Base-by-base conservation (phyloP, 2,797 vertebrate genomes). In the Sciurus carolinensis region DNA sequence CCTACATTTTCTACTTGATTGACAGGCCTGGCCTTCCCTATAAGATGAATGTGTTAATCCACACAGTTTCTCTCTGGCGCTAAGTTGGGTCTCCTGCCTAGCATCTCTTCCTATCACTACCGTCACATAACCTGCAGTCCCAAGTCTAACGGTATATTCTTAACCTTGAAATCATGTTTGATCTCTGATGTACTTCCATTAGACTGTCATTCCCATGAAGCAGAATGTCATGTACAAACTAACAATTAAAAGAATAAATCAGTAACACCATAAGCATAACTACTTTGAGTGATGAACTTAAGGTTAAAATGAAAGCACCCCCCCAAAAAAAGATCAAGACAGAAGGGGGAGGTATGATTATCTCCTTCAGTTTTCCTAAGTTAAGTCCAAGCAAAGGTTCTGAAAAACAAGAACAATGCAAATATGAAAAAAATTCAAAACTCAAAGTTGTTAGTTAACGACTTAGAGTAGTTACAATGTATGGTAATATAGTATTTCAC, bases 221-320 rank as follows among this genome's bases (percentile, higher is more conserved):
- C 30, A 76, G 6, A 77, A 28, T 18, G 26, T 33, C 7, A 18
- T 54, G 67, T 83, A 75, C 20, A 57, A 75, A 85, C 54, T 15
- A 80, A 72, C 20, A 69, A 14, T 50, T 67, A 76, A 10, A 82
- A 66, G 44, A 75, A 66, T 47, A 33, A n/a, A 76, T 52, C 73
- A 47, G 13, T 64, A 86, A n/a, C 10, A 30, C 72, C 13, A 36
- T 9, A 15, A 67, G 8, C n/a, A 4, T 12, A 87, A 72, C 33
- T 50, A 44, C n/a, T n/a, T 59, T 36, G 24, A n/a, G 13, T 15
- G 20, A 47, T 36, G 4, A 95, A 81, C 11, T 26, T 30, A 30
- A 87, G 7, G 28, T 91, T 84, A 84, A 84, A 93, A 59, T 75
- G 62, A 92, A 93, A 83, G 7, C 7, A 7, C 44, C 44, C 44